phyloP scores from a whole-genome alignment of 1,140 invertebrate species.

The Mizuhopecten yessoensis region DNA sequence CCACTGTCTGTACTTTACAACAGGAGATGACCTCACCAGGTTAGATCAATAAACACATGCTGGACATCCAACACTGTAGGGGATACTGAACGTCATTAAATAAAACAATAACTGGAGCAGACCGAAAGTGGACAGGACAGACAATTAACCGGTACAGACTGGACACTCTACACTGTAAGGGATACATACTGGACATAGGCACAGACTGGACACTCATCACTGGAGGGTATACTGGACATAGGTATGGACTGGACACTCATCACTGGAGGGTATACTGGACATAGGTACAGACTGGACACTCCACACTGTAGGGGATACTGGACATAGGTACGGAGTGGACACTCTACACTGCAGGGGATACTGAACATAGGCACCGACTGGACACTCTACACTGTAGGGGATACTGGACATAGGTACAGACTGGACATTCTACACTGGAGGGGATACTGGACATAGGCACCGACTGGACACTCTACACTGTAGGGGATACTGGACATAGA shows the following conservation, averaged over 20 bases:
- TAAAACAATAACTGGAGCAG: not conserved
- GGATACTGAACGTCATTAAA: not conserved
- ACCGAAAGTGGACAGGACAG: not conserved
- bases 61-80: not conserved
- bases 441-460: not conserved
- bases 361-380: not conserved
- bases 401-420: not conserved
- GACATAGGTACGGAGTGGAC: too few relatives aligned
- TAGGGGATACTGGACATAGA: not conserved
- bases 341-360: not conserved
- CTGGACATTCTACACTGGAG: not conserved
- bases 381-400: too few relatives aligned
- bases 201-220: not conserved
- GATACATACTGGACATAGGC: not conserved
- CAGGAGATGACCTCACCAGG: conserved; percentile 14
- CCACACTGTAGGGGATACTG: not conserved
- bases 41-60: conserved; percentile 34
- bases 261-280: not conserved
- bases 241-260: not conserved
- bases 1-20: conserved; percentile 26
- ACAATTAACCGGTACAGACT: not conserved
- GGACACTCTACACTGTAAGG: too few relatives aligned
- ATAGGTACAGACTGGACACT: not conserved
- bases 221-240: not conserved
- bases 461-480: not conserved